Base-by-base conservation (phyloP, 2,888 invertebrate genomes). In the Scaeva pyrastri region DNA sequence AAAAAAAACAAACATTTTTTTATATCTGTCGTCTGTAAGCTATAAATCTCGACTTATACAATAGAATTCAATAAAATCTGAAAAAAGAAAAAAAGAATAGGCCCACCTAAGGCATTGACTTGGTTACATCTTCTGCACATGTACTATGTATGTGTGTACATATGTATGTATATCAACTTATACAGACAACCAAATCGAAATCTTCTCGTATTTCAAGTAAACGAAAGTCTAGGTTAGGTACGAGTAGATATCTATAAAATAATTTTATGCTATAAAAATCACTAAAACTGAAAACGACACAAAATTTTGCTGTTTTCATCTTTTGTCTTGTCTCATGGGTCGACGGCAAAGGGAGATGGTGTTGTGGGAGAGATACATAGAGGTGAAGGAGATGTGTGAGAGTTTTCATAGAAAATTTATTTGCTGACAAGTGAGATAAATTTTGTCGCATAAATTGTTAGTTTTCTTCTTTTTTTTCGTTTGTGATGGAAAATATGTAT, bases 361-460 rank as follows among this genome's bases (percentile, higher is more conserved):
- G 31, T 31, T 31, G 31, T 31, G 31, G 31, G 5, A 31, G 31
- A 31, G 31, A 1, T 31, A 1, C 6, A 31, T 7, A 2, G 6
- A 7, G 6, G 31, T 31, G 31, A 8, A 31, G 8, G 8, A 31
- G 31, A 31, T 31, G 16, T 56, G 56, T 16, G 10, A 36, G 36
- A 43, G 56, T 56, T 56, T 56, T 56, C 56, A 16, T 62, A 45
- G 23, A 11, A 66, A 66, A 66, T 66, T 66, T 48, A 66, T 66
- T 66, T 66, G 66, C 48, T 48, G 66, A 66, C 66, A 66, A 48
- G 19, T 66, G 66, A 66, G 66, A 66, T 48, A 66, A 48, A 66
- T 66, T 48, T 26, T 48, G 66, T 66, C 66, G 66, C 66, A 66
- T 66, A 66, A 66, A 66, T 66, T 45, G 16, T 45, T 45, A 12